Conservation (phyloP, 1,140 invertebrate species). For the Tachypleus tridentatus region DNA sequence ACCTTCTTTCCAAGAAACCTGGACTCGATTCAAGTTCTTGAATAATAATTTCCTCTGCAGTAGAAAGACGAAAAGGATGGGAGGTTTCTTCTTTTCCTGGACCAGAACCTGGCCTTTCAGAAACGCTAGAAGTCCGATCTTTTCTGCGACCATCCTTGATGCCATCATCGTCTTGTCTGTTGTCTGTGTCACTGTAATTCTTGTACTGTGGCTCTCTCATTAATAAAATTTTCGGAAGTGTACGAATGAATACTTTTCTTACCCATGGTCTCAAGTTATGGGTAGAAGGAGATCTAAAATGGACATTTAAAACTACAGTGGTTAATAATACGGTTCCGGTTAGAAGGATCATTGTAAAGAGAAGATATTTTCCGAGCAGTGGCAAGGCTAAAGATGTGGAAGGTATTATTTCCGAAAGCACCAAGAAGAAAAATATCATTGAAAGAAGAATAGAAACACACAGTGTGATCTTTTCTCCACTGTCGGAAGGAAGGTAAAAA, state of each 20-base stretch:
- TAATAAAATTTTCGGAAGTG: constrained; percentile 65
- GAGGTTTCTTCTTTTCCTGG: not conserved
- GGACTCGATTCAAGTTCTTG: constrained; percentile 20
- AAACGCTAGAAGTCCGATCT: too few species aligned
- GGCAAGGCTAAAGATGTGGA: constrained; percentile 96
- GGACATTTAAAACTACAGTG: constrained; percentile 95
- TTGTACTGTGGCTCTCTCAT: constrained; percentile 33
- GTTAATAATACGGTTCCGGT: constrained; percentile 96
- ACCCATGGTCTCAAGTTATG: constrained; percentile 86
- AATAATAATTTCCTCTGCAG: constrained; percentile 18
- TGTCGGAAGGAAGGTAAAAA: constrained; percentile 97
- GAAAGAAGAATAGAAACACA: constrained; percentile 98
- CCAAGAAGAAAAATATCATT: constrained; percentile 96
- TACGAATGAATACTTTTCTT: constrained; percentile 70
- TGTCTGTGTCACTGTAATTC: not conserved
- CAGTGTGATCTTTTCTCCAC: constrained; percentile 92
- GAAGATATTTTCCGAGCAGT: constrained; percentile 83
- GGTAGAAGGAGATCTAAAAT: constrained; percentile 96
- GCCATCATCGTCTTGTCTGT: not conserved
- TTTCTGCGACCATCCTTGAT: not conserved
- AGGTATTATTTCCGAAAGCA: constrained; percentile 93
- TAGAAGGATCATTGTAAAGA: constrained; percentile 99
- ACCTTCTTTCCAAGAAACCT: constrained; percentile 10
- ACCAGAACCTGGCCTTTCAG: not conserved
- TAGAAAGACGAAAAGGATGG: not conserved